A percentile compares a stretch with the other conserved stretches of the same genome.
These are phyloP conservation scores for Natator depressus DNA, from an alignment of 2,113 vertebrate species.

Conservation along the genomic window DNA sequence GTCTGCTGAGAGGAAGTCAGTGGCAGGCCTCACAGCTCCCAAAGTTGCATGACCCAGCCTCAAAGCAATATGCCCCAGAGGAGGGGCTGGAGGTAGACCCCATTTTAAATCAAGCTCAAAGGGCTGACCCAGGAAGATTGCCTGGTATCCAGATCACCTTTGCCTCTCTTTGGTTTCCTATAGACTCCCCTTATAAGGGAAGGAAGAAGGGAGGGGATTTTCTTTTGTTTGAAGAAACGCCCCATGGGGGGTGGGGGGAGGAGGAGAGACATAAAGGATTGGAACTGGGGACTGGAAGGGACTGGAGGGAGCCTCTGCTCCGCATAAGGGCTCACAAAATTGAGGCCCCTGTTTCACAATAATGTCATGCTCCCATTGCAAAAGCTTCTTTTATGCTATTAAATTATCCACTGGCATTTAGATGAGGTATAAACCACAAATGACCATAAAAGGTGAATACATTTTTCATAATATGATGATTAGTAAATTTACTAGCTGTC, in stretches of 20 bases:
- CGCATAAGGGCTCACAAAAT: background rate
- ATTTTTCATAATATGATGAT: background rate
- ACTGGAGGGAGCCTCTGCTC: too few species aligned
- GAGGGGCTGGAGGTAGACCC: background rate
- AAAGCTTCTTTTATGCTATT: background rate
- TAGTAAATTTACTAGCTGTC: background rate
- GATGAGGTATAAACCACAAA: background rate
- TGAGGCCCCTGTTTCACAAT: background rate
- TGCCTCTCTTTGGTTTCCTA: background rate
- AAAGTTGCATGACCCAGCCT: background rate
- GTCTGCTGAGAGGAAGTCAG: background rate
- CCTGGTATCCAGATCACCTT: background rate
- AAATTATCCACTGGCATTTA: background rate
- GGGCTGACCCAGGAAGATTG: background rate
- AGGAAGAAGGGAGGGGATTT: background rate
- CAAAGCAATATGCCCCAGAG: background rate
- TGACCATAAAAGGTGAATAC: background rate
- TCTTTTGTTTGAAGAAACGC: background rate
- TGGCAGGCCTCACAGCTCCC: background rate
- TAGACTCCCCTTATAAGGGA: background rate
- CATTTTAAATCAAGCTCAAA: background rate
- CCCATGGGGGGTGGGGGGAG: too few species aligned
- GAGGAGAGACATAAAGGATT: background rate
- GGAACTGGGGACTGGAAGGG: background rate
- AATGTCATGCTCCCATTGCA: background rate